Evolutionary conservation across 37 sponge, comb jelly and placozoan genomes (phyloP), one percentile per base, ranked within the genome.

Genomic region (Chondrosia reniformis): DNA sequence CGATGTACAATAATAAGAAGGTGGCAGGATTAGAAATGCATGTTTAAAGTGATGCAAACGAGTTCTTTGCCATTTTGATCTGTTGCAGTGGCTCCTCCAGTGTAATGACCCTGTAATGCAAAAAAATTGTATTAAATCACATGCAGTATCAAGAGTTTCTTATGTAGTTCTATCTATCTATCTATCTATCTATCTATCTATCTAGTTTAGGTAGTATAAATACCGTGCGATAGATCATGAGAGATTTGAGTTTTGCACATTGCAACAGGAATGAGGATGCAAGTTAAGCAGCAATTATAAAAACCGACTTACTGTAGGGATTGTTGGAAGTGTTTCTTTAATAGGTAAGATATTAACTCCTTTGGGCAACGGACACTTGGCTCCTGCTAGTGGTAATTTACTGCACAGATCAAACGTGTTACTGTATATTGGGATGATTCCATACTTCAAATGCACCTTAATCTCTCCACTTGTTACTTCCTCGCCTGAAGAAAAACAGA

Each of bases 31-130:
- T 74, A 75, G 2, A 83, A 9, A 28, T 64, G 41, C 39, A 83
- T 42, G 55, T 76, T 56, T 17, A 83, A 9, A 0, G 76, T 12
- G 27, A 76, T 64, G 49, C 84, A 83, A 10, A 40, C 77, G 24
- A 83, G 67, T 40, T 76, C 46, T 30, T 83, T 76, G 0, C 84
- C 41, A 46, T 64, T 64, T 45, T 83, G 84, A 44, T 83, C 84
- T 0, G 55, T 66, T 13, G 55, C 84, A 22, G 37, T 44, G 15
- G 65, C 77, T 2, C 22, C 21, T 15, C 77, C 84, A 34, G 66
- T 76, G 67, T 67, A 65, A 44, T 76, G 76, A 27, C 84, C 84
- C 84, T 83, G 46, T 17, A 63, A 38, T 12, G 37, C 62, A 3
- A 6, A 59, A 59, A 6, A 59, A 59, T 25, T 5, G 7, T 30